phyloP scores from a whole-genome alignment of 2,113 vertebrate species.

The Mus pahari region DNA sequence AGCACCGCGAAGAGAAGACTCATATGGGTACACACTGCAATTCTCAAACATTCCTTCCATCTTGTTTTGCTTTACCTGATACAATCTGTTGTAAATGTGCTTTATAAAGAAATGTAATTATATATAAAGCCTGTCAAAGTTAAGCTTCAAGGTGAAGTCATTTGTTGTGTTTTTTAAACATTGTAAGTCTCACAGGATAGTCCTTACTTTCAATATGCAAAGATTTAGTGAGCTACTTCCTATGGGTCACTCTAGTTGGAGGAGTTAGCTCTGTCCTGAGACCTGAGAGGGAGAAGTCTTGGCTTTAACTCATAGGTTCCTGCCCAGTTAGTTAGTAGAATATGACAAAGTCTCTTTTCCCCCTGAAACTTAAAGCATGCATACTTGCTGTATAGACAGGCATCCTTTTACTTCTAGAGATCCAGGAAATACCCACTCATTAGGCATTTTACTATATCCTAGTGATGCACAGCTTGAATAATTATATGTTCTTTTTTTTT shows the following conservation, averaged over 20 bases:
- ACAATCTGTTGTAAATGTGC: slow-evolving; percentile 5
- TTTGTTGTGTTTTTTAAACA: slow-evolving; percentile 3
- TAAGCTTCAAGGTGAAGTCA: background rate
- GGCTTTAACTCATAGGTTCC: background rate
- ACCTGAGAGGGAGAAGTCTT: background rate
- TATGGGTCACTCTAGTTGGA: background rate
- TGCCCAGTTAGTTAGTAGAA: background rate
- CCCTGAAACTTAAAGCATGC: background rate
- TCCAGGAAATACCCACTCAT: background rate
- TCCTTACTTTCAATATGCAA: background rate
- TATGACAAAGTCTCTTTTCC: slow-evolving; percentile 41
- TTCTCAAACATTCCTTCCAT: background rate
- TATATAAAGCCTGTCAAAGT: background rate
- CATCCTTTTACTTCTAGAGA: background rate
- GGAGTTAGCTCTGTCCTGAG: background rate
- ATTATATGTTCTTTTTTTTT: background rate
- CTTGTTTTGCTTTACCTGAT: background rate
- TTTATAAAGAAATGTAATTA: background rate
- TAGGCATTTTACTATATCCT: slow-evolving; percentile 2
- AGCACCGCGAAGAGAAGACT: background rate
- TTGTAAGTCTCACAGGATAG: background rate
- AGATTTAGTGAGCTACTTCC: background rate
- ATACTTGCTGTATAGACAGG: background rate
- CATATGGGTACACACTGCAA: background rate
- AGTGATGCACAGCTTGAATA: background rate